Base-by-base conservation (phyloP, 2,888 invertebrate genomes). In the Mylabris sibirica region DNA sequence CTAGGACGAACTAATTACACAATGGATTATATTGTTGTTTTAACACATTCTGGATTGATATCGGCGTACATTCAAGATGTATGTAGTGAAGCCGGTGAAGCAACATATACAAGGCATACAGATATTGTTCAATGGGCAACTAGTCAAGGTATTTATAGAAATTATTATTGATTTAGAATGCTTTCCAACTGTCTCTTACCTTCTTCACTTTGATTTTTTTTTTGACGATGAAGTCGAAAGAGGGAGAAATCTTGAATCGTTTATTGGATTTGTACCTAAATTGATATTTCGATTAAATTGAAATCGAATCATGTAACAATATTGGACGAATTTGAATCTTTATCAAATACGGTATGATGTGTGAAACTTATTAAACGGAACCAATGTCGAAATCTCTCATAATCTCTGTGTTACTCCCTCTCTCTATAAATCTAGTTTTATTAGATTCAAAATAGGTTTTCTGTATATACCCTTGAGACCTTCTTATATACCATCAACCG, bases 41-140 rank as follows among this genome's bases (percentile, higher is more conserved):
- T 93, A 60, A 87, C 89, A 66, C 89, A 90, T 78, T 89, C 92
- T 11, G 87, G 87, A 70, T 87, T 92, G 67, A 90, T 95, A 73
- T 92, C 93, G 38, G 88, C 90, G 24, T 92, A 95, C 76, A 90
- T 96, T 68, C 89, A 89, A 30, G 87, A 89, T 11, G 87, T 96
- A 76, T 97, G 97, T 81, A 87, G 89, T 0, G 91, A 94, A 80
- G 96, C 97, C 9, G 86, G 88, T 30, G 91, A 92, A 67, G 89
- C 91, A 64, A 92, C 94, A 3, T 95, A 92, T 81, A 91, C 95
- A 44, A 88, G 94, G 68, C 90, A 92, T 75, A 89, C 90, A 44
- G 96, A 96, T 85, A 85, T 96, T 20, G 89, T 92, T 72, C 88
- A 91, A 59, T 96, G 95, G 95, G 89, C 92, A 26, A 90, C 91